Conservation (phyloP, 2,113 vertebrate species). For the Malurus melanocephalus region DNA sequence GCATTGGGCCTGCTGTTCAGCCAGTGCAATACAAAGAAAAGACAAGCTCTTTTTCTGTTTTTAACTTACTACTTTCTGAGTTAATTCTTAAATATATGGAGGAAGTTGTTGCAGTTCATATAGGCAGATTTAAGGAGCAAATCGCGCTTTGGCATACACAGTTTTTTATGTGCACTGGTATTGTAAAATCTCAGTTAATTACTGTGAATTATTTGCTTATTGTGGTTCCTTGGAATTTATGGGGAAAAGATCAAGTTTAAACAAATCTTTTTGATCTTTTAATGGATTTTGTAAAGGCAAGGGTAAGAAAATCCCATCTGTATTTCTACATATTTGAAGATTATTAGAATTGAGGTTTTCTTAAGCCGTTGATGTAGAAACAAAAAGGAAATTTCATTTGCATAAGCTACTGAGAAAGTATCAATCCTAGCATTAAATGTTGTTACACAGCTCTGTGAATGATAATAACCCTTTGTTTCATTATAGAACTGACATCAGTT, state of each 20-base stretch:
- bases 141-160: neutral
- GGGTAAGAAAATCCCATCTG: neutral
- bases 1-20: fast-evolving
- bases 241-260: neutral
- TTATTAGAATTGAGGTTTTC: neutral
- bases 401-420: neutral
- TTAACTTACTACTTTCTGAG: neutral
- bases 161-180: neutral
- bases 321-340: neutral
- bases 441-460: neutral
- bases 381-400: neutral
- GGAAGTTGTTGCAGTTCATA: neutral
- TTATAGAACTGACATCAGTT: neutral
- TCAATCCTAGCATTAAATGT: neutral
- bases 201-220: slow-evolving; percentile 16
- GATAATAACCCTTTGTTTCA: slow-evolving; percentile 20
- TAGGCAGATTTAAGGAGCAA: neutral
- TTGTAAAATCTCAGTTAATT: neutral
- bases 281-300: neutral
- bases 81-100: neutral
- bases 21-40: neutral
- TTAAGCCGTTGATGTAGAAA: neutral
- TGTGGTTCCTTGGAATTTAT: neutral
- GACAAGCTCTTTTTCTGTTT: neutral
- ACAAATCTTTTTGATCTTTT: slow-evolving; percentile 5